Evolutionary conservation across 2,113 vertebrate genomes (phyloP).

Genomic region (Ciconia stormi): DNA sequence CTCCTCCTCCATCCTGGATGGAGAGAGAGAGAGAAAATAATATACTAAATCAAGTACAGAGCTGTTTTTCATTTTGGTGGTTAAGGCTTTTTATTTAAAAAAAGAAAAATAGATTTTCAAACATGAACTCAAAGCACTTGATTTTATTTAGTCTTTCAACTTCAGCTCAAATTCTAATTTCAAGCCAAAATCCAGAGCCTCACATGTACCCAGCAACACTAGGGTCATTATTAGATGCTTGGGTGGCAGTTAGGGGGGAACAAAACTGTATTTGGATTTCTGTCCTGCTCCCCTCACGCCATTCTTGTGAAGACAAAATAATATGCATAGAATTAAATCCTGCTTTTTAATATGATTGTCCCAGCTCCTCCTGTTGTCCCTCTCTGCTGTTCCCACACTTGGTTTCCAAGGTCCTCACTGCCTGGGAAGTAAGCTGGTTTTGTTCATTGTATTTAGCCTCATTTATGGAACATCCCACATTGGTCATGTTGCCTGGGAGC

Average conservation of each 20-base stretch:
- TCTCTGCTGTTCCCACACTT: not conserved
- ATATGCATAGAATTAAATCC: not conserved
- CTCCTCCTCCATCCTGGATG: not conserved
- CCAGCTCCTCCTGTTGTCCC: not conserved
- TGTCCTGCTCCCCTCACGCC: not conserved
- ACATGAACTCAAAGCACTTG: not conserved
- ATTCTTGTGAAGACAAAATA: not conserved
- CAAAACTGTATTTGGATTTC: not conserved
- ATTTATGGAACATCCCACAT: not conserved
- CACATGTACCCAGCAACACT: too few species aligned
- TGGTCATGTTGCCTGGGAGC: not conserved
- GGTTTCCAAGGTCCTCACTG: not conserved
- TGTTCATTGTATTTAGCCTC: not conserved
- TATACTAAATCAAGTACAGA: slow-evolving; percentile 32
- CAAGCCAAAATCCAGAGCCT: not conserved
- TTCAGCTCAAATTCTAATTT: not conserved
- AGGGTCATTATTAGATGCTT: not conserved
- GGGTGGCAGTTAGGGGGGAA: not conserved
- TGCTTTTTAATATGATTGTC: not conserved
- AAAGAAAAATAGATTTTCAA: not conserved
- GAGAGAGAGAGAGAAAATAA: not conserved
- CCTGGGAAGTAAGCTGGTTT: not conserved
- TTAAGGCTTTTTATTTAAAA: not conserved
- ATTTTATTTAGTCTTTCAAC: not conserved
- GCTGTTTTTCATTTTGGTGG: not conserved